Evolutionary conservation across 2,113 vertebrate genomes (phyloP).

Genomic region (Malurus cyaneus): DNA sequence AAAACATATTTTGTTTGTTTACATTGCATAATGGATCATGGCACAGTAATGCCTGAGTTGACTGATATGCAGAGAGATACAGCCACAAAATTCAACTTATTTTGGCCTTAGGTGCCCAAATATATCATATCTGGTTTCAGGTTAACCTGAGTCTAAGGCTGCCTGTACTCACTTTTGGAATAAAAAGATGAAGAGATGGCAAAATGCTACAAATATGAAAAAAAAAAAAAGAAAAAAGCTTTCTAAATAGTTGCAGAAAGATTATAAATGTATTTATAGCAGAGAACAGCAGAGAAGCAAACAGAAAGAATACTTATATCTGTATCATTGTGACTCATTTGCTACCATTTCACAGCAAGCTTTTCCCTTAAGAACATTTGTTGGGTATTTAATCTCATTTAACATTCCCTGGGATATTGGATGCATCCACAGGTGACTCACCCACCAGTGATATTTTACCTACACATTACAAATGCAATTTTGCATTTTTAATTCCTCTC

Average conservation of each 20-base stretch:
- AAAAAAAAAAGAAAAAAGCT: neutral
- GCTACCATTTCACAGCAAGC: neutral
- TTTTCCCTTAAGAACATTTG: neutral
- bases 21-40: neutral
- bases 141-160: neutral
- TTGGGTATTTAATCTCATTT: neutral
- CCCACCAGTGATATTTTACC: neutral
- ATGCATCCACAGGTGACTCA: neutral
- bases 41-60: neutral
- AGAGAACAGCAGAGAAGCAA: neutral
- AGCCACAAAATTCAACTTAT: neutral
- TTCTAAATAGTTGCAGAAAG: neutral
- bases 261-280: neutral
- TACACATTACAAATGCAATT: neutral
- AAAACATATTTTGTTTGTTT: conserved; percentile 12
- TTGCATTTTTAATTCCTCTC: neutral
- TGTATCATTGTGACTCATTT: neutral
- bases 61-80: neutral
- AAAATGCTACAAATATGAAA: neutral
- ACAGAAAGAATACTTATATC: neutral
- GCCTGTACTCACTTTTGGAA: neutral
- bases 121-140: neutral
- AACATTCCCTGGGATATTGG: neutral
- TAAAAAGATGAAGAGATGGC: neutral
- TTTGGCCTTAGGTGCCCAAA: neutral